A percentile compares a stretch with the other conserved stretches of the same genome.
phyloP scores from a whole-genome alignment of 2,888 invertebrate genomes.

The Amiota mariae region DNA sequence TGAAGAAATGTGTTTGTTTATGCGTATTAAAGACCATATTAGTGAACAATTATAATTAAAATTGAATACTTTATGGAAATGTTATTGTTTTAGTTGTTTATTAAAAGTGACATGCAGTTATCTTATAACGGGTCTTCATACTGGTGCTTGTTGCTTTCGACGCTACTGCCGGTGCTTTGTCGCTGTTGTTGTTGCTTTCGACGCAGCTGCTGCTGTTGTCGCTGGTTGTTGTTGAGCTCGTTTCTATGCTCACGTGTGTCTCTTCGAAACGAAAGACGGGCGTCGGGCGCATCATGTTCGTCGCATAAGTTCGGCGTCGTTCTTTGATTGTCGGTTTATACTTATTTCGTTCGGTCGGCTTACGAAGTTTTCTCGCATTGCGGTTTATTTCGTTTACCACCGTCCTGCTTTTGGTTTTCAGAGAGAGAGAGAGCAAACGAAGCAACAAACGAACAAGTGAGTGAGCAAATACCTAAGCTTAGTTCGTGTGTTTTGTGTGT shows the following conservation, averaged over 20 bases:
- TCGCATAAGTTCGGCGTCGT: neutral
- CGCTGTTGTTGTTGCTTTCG: neutral
- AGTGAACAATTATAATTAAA: conserved; percentile 2
- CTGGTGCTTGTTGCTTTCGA: neutral
- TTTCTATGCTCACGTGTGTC: neutral
- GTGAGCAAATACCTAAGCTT: neutral
- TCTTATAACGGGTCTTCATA: too few relatives aligned
- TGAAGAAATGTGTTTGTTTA: too few relatives aligned
- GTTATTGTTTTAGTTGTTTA: conserved; percentile 11
- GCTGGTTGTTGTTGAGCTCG: neutral
- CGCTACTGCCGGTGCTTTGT: neutral
- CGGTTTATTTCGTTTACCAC: conserved; percentile 12
- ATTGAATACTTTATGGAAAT: conserved; percentile 23
- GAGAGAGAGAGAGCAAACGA: neutral
- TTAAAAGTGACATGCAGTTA: neutral
- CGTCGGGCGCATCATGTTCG: neutral
- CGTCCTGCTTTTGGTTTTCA: conserved; percentile 34
- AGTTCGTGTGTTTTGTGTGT: neutral
- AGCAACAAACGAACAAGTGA: neutral
- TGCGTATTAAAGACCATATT: too few relatives aligned
- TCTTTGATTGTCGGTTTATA: neutral
- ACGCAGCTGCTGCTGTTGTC: neutral
- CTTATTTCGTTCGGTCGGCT: conserved; percentile 12
- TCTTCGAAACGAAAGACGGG: neutral
- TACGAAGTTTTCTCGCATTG: conserved; percentile 13